These are phyloP conservation scores for Bolinopsis microptera DNA, from an alignment of 37 sponge, comb jelly and placozoan genomes.

Conservation along the genomic window DNA sequence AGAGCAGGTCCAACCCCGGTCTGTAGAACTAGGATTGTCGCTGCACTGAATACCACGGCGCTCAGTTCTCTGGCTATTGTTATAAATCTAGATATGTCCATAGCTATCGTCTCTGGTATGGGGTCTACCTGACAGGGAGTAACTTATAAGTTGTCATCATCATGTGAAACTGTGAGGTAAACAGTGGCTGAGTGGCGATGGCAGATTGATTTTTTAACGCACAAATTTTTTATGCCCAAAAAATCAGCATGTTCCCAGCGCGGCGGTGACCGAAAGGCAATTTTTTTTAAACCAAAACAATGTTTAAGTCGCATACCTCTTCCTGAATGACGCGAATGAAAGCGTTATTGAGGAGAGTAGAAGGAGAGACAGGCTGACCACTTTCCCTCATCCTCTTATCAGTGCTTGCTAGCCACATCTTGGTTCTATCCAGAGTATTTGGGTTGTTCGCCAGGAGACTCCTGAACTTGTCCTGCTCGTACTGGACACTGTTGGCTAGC, in stretches of 20 bases:
- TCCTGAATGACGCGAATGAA: conserved; percentile 34
- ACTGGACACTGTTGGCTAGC: conserved; percentile 63
- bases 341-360: background rate
- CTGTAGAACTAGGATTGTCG: conserved; percentile 8
- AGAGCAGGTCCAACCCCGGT: conserved; percentile 34
- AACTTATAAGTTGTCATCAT: background rate
- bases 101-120: conserved; percentile 29
- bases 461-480: conserved; percentile 65
- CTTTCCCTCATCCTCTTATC: background rate
- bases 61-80: background rate
- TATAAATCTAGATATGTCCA: background rate
- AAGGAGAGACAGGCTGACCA: conserved; percentile 20
- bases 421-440: background rate
- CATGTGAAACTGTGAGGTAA: background rate
- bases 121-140: conserved; percentile 6
- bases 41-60: conserved; percentile 56
- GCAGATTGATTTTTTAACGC: too few species aligned
- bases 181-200: too few species aligned
- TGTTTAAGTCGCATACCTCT: too few species aligned
- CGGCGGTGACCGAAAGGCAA: too few species aligned
- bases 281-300: too few species aligned
- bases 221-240: too few species aligned
- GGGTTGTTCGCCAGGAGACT: conserved; percentile 54
- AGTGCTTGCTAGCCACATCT: background rate
- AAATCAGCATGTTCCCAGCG: too few species aligned